phyloP scores from a whole-genome alignment of 2,113 vertebrate species.

The Ancistrus triradiatus region DNA sequence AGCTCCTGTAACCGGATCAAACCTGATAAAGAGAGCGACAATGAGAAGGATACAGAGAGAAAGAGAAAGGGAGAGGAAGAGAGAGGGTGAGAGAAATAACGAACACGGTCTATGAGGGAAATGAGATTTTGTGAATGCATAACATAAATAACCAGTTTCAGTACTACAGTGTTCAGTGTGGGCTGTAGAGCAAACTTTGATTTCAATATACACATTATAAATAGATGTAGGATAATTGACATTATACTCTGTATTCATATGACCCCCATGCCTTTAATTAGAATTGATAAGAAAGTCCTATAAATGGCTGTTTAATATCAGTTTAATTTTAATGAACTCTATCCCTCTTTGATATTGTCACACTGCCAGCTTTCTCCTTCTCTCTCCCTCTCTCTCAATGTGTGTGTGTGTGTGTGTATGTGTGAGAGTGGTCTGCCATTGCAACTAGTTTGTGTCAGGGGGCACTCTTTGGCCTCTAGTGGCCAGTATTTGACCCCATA shows the following conservation, averaged over 20 bases:
- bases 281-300: slow-evolving; percentile 44
- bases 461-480: too few species aligned
- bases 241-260: slow-evolving; percentile 46
- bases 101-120: slow-evolving; percentile 8
- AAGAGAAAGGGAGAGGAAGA: neutral
- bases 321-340: slow-evolving; percentile 47
- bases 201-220: slow-evolving; percentile 30
- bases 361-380: neutral
- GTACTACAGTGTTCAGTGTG: too few species aligned
- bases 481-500: too few species aligned
- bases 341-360: slow-evolving; percentile 36
- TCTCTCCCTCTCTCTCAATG: neutral
- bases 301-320: slow-evolving; percentile 48
- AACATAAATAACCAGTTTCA: too few species aligned
- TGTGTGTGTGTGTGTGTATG: too few species aligned
- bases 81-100: slow-evolving; percentile 2
- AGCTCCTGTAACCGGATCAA: slow-evolving; percentile 97
- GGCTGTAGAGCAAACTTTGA: neutral
- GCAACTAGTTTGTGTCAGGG: too few species aligned
- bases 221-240: slow-evolving; percentile 47
- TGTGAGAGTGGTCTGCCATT: too few species aligned
- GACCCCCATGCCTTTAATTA: slow-evolving; percentile 46
- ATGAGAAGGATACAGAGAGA: neutral
- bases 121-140: slow-evolving; percentile 13
- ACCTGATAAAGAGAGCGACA: slow-evolving; percentile 65